A percentile compares a stretch with the other conserved stretches of the same genome.
Conservation (phyloP, 2,113 vertebrate species). For the Carassius auratus region DNA sequence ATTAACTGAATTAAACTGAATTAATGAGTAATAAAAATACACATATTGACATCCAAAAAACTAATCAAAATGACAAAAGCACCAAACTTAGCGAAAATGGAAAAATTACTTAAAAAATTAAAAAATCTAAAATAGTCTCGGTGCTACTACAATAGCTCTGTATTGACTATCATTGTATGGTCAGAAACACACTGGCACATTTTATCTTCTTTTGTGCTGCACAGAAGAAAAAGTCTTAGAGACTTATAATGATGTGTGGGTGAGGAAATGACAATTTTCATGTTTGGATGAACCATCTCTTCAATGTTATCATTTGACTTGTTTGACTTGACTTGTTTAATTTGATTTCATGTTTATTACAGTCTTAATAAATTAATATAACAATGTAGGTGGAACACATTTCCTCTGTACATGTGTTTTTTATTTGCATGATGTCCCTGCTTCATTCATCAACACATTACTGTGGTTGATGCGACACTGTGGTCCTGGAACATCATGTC, state of each 20-base stretch:
- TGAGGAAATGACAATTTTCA: neutral
- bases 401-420: neutral
- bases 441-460: neutral
- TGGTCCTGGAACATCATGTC: slow-evolving; percentile 68
- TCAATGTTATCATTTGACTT: neutral
- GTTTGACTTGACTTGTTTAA: no score
- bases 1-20: neutral
- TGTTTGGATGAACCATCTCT: no score
- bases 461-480: slow-evolving; percentile 7
- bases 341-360: no score
- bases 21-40: neutral
- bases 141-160: neutral
- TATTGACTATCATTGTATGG: neutral
- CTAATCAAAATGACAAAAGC: neutral
- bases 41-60: neutral
- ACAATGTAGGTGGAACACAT: neutral
- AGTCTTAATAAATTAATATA: no score
- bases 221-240: neutral
- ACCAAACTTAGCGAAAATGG: no score
- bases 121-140: no score
- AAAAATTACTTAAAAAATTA: neutral
- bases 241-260: neutral
- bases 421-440: neutral
- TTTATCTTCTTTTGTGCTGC: neutral
- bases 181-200: neutral